A percentile compares a stretch with the other conserved stretches of the same genome.
These are phyloP conservation scores for Lophius americanus DNA, from an alignment of 2,797 vertebrate species.

Conservation along the genomic window DNA sequence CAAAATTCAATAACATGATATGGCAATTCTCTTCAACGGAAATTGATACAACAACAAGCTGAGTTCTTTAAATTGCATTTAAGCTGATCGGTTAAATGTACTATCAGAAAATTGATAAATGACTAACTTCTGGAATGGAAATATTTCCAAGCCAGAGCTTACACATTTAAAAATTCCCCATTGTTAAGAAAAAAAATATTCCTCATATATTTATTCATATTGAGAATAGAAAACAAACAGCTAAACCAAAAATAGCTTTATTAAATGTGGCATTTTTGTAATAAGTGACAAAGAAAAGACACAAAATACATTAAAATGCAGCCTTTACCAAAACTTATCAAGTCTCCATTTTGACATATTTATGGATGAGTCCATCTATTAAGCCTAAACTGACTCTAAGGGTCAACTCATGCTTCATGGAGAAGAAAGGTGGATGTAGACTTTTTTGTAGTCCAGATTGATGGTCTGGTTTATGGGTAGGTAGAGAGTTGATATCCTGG, in stretches of 20 bases:
- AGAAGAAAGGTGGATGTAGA: constrained; percentile 35
- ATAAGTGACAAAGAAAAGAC: neutral
- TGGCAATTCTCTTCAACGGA: too few relatives aligned
- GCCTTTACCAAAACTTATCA: constrained; percentile 7
- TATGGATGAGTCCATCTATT: constrained; percentile 89
- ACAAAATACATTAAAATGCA: neutral
- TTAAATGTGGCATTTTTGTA: neutral
- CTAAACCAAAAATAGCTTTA: neutral
- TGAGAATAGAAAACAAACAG: neutral
- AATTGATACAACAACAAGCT: too few relatives aligned
- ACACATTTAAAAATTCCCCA: neutral
- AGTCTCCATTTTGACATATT: constrained; percentile 83
- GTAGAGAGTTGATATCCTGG: constrained; percentile 1
- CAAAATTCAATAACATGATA: neutral
- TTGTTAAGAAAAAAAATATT: neutral
- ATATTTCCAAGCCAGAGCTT: neutral
- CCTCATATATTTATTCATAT: neutral
- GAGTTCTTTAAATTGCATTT: neutral
- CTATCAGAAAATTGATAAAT: neutral
- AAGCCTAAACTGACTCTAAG: constrained; percentile 87
- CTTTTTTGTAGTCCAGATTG: constrained; percentile 7
- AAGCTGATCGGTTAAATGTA: neutral
- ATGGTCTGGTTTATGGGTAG: constrained; percentile 17
- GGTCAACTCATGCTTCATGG: constrained; percentile 76
- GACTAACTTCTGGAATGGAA: neutral